phyloP scores from a whole-genome alignment of 2,797 vertebrate genomes.

The Poeciliopsis infans region DNA sequence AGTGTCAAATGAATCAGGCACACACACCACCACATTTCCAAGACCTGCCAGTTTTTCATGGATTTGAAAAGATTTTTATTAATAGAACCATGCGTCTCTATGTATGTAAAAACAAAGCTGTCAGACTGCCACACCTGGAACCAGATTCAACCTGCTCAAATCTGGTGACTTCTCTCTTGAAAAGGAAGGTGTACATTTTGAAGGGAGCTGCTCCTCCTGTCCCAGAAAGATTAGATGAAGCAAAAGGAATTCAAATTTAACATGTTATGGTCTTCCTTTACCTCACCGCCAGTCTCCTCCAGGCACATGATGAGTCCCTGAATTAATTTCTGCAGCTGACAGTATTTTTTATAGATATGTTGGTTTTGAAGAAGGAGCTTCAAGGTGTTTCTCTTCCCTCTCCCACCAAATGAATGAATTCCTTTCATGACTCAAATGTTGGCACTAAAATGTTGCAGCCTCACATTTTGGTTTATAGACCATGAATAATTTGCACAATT shows the following conservation, averaged over 20 bases:
- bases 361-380: constrained; percentile 20
- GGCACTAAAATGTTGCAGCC: not conserved
- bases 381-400: not conserved
- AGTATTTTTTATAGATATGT: constrained; percentile 25
- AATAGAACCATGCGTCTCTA: constrained; percentile 14
- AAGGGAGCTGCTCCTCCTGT: constrained; percentile 44
- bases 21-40: constrained; percentile 7
- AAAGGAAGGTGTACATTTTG: constrained; percentile 31
- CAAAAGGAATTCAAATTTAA: constrained; percentile 23
- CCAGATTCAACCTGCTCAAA: constrained; percentile 11
- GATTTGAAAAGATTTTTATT: constrained; percentile 28
- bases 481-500: not conserved
- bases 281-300: constrained; percentile 28
- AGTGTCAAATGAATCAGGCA: constrained; percentile 16
- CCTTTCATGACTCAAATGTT: constrained; percentile 9
- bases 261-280: constrained; percentile 45
- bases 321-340: constrained; percentile 25
- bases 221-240: constrained; percentile 47
- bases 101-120: constrained; percentile 12
- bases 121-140: constrained; percentile 14
- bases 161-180: constrained; percentile 28
- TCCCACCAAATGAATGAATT: constrained; percentile 18
- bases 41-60: constrained; percentile 12
- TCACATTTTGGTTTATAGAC: not conserved
- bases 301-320: constrained; percentile 14